phyloP scores from a whole-genome alignment of 2,113 vertebrate species.

The Grus americana region DNA sequence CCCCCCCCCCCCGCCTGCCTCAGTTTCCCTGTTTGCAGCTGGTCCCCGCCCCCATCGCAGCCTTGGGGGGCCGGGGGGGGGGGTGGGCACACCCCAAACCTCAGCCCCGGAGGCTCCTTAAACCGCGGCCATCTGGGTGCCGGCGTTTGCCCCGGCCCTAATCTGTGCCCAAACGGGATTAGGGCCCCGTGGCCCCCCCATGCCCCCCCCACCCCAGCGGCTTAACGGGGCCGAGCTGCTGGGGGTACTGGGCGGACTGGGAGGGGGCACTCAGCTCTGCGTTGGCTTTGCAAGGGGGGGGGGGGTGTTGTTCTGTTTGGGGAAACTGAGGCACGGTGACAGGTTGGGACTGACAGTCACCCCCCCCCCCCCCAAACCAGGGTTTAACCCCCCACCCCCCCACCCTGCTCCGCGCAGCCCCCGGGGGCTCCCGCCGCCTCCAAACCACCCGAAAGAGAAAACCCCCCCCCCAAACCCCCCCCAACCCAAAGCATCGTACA shows the following conservation, averaged over 20 bases:
- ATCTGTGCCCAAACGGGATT: neutral
- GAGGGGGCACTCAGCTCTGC: neutral
- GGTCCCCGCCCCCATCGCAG: too few species aligned
- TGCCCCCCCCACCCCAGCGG: neutral
- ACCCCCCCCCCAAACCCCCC: neutral
- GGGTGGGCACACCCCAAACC: neutral
- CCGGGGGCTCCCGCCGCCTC: too few species aligned
- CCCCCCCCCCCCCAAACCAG: neutral
- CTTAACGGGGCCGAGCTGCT: neutral
- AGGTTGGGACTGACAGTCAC: neutral
- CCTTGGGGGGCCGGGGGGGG: neutral
- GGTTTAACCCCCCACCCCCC: neutral
- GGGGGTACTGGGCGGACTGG: neutral
- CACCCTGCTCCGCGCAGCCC: too few species aligned
- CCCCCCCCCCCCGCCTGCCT: neutral
- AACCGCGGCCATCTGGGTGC: neutral
- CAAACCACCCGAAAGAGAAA: neutral
- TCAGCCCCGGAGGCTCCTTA: neutral
- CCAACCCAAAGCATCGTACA: too few species aligned
- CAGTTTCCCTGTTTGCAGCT: neutral
- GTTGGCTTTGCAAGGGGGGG: too few species aligned
- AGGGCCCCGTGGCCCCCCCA: neutral
- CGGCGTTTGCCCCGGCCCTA: neutral
- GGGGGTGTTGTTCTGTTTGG: neutral
- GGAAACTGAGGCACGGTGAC: neutral